Conservation (phyloP, 2,888 invertebrate species). For the Acrocera orbiculus region DNA sequence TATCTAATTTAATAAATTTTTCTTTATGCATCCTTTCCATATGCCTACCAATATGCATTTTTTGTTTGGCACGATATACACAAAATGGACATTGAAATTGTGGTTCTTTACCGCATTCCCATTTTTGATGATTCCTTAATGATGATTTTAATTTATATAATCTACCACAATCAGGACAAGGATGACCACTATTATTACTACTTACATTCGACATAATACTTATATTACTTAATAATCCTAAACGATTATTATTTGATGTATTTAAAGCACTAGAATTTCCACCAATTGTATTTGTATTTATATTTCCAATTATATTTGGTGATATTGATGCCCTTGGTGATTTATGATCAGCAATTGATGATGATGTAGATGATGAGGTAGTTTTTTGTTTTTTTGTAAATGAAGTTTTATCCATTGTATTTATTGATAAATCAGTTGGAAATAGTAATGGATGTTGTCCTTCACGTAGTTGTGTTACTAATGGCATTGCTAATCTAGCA, state of each 20-base stretch:
- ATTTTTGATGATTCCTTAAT: conserved; percentile 64
- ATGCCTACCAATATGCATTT: conserved; percentile 68
- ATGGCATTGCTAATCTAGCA: conserved; percentile 53
- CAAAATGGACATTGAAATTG: conserved; percentile 70
- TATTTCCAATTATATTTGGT: background rate
- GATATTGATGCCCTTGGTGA: background rate
- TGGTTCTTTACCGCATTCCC: conserved; percentile 74
- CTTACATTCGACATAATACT: conserved; percentile 10
- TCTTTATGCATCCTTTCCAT: conserved; percentile 70
- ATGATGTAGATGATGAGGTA: conserved; percentile 2
- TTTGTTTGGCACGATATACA: conserved; percentile 67
- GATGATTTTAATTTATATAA: conserved; percentile 77
- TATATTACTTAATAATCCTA: conserved; percentile 9
- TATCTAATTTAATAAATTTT: conserved; percentile 33
- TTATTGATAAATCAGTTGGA: conserved; percentile 28
- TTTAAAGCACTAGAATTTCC: background rate
- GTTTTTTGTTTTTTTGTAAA: no score
- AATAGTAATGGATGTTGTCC: conserved; percentile 31
- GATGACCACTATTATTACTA: conserved; percentile 35
- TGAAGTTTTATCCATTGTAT: conserved; percentile 21
- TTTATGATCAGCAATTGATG: background rate
- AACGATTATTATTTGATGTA: conserved; percentile 1
- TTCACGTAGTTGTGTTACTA: conserved; percentile 42
- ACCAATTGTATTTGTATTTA: conserved; percentile 1
- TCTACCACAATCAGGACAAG: conserved; percentile 66